Base-by-base conservation (phyloP, 2,888 invertebrate species). In the Neoascia interrupta region DNA sequence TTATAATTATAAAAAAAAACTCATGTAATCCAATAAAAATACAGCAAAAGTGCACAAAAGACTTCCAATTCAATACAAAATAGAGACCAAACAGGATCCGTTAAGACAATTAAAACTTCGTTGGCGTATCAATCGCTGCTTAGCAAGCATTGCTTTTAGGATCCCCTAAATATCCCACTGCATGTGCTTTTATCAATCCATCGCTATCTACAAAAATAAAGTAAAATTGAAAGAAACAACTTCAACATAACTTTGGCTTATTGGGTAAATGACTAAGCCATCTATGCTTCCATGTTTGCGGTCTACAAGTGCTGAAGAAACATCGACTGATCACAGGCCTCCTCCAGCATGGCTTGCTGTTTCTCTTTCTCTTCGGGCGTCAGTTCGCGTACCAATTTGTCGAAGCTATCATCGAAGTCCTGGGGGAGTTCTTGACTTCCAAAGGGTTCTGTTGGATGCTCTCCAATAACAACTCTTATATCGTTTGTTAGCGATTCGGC, bases 391-490 rank as follows among this genome's bases (percentile, higher is more conserved):
- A 84, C 83, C 23, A 87, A 41, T 13, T 87, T 86, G 73, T 86
- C 87, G 41, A 87, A 87, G 16, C 85, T 87, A 3, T 90, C 89
- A 36, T 88, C 87, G 26, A 87, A 89, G 63, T 87, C 86, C 3
- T 87, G 84, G 10, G 85, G 83, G 13, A 79, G 49, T 37, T 80
- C 79, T 13, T 83, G 83, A 1, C 82, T 83, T 19, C 73, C 76
- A 73, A 13, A 73, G 0, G 82, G 54, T 13, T 81, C 81, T 5
- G 84, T 69, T 41, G 86, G 58, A 0, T 85, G 84, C 84, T 94
- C 88, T 0, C 95, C 96, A 45, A 96, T 91, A 74, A 95, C 93
- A 1, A 91, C 87, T 58, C 95, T 90, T 54, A 96, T 91, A 76
- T 92, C 91, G 85, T 95, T 93, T 0, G 94, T 93, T 58, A 96